Percentiles rank a stretch among this genome's conserved stretches.
Evolutionary conservation across 2,113 vertebrate species (phyloP).

Genomic region (Cyanoderma ruficeps): DNA sequence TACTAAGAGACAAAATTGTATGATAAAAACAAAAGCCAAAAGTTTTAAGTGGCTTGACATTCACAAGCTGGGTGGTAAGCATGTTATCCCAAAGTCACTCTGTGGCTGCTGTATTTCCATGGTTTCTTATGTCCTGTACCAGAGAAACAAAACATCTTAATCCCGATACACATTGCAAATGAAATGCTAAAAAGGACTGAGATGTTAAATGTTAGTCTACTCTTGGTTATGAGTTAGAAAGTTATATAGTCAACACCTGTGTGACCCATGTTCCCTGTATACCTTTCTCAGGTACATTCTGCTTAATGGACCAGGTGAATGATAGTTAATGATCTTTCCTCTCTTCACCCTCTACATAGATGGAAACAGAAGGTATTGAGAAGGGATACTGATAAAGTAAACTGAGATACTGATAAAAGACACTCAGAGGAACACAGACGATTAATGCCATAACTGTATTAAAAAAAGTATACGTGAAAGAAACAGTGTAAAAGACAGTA

Average conservation of each 20-base stretch:
- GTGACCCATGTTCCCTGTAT: background rate
- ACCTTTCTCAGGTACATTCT: background rate
- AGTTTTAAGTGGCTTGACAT: background rate
- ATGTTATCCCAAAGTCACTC: background rate
- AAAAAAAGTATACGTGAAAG: background rate
- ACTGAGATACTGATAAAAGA: background rate
- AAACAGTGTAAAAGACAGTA: background rate
- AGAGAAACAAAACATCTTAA: background rate
- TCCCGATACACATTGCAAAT: background rate
- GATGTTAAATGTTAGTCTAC: background rate
- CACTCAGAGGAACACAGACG: background rate
- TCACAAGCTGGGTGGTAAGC: background rate
- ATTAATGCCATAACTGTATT: background rate
- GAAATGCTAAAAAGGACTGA: background rate
- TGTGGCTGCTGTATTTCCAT: background rate
- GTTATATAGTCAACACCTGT: background rate
- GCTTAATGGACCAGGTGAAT: background rate
- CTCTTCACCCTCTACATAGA: background rate
- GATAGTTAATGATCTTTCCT: background rate
- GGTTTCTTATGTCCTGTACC: background rate
- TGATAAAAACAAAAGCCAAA: background rate
- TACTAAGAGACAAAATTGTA: background rate
- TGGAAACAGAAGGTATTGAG: background rate
- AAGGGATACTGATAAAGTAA: background rate
- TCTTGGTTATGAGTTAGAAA: background rate